Evolutionary conservation across 1,140 invertebrate genomes (phyloP).

Genomic region (Helicorthomorpha holstii): DNA sequence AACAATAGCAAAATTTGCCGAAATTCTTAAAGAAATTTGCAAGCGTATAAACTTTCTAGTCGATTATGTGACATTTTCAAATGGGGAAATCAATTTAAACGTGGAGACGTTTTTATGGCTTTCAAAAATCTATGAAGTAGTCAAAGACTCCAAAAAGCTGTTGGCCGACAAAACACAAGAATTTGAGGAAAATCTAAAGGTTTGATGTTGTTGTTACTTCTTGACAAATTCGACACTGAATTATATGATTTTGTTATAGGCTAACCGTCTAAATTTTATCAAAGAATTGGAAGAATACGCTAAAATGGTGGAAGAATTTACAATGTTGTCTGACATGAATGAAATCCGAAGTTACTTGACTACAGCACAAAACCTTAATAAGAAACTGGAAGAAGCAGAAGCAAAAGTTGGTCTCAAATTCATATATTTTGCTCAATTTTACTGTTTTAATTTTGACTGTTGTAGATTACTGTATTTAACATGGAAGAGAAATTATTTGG

Average conservation of each 20-base stretch:
- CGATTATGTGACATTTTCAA: conserved; percentile 56
- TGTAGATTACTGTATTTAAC: conserved; percentile 67
- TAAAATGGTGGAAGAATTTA: conserved; percentile 66
- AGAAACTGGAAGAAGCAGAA: conserved; percentile 47
- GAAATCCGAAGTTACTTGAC: conserved; percentile 69
- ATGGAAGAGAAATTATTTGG: conserved; percentile 77
- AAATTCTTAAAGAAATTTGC: conserved; percentile 43
- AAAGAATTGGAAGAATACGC: conserved; percentile 64
- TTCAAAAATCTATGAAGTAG: conserved; percentile 52
- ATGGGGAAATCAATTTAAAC: conserved; percentile 69
- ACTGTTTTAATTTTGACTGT: background rate
- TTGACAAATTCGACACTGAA: background rate
- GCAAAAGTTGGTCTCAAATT: conserved; percentile 29
- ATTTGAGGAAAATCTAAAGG: conserved; percentile 63
- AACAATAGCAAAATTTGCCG: conserved; percentile 52
- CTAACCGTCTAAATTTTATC: conserved; percentile 38
- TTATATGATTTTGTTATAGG: conserved; percentile 15
- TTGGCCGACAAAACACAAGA: conserved; percentile 65
- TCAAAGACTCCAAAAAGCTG: conserved; percentile 63
- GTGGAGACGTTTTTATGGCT: conserved; percentile 75
- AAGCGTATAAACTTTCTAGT: conserved; percentile 49
- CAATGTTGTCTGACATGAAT: conserved; percentile 72
- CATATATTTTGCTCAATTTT: background rate
- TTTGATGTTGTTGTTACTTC: conserved; percentile 12
- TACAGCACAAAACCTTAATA: conserved; percentile 54